Base-by-base conservation (phyloP, 2,888 invertebrate species). In the Zygothrica quintamaculata region DNA sequence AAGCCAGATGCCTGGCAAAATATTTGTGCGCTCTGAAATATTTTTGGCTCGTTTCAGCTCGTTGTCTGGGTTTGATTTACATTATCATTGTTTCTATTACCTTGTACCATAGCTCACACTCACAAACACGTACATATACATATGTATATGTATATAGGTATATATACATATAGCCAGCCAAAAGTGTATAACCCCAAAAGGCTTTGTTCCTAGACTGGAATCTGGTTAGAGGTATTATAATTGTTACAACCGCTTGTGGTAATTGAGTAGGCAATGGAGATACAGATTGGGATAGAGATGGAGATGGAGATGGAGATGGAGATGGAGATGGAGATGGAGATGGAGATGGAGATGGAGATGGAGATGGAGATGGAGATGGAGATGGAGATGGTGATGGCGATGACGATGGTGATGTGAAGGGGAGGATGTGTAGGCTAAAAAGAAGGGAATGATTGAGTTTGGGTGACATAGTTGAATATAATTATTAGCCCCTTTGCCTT, bases 11-110 rank as follows among this genome's bases (percentile, higher is more conserved):
- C 29, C 31, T 22, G 34, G 18, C 42, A 31, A 47, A 31, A 26
- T 31, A 37, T 13, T 31, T 12, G 22, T 12, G 25, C 12, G 25
- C 12, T 31, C n/a, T 16, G n/a, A 31, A 29, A 44, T 29, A 16
- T 26, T 34, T 13, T 29, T 8, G 5, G 53, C 11, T 15, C 3
- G 12, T 12, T 13, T 15, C 5, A n/a, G 34, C 29, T 25, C 25
- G 40, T 29, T 66, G 61, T 73, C 55, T 55, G 50, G 37, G 33
- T 31, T 58, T 69, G 64, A 72, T 72, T 74, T 58, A 64, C 48
- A 74, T 48, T 69, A 52, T 65, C 58, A 52, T 36, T 48, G 68
- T 64, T 53, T 48, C 58, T 69, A 68, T 64, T 74, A 55, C 53
- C 39, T 48, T 46, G 47, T 39, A 18, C 29, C 46, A 37, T 37